Conservation (phyloP, 2,113 vertebrate genomes). For the Tautogolabrus adspersus region DNA sequence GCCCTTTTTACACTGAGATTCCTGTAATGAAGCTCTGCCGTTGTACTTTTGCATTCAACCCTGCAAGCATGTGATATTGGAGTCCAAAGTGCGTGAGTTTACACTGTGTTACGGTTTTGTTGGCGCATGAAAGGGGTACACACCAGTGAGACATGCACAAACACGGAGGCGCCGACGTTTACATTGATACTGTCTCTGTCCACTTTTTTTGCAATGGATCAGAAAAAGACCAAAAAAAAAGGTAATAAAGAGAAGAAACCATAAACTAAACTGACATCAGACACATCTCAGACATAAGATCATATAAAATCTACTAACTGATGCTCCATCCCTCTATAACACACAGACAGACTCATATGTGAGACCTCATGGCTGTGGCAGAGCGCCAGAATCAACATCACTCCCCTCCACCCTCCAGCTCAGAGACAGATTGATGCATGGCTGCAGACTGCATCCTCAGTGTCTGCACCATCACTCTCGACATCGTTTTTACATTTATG, state of each 20-base stretch:
- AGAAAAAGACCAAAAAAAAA: too few species aligned
- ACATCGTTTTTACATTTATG: conserved; percentile 34
- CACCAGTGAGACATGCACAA: too few species aligned
- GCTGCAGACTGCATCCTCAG: conserved; percentile 40
- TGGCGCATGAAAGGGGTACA: too few species aligned
- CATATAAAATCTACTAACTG: conserved; percentile 30
- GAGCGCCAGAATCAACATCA: conserved; percentile 66
- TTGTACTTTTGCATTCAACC: too few species aligned
- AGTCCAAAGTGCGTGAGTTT: too few species aligned
- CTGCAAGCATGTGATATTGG: too few species aligned
- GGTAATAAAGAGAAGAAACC: conserved; percentile 14
- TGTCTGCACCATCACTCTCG: conserved; percentile 50
- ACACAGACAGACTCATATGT: conserved; percentile 46
- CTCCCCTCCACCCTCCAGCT: conserved; percentile 31
- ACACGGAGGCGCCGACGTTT: too few species aligned
- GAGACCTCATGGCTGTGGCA: conserved; percentile 40
- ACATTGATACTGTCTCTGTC: too few species aligned
- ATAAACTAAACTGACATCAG: conserved; percentile 15
- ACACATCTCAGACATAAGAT: conserved; percentile 10
- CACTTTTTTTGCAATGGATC: too few species aligned
- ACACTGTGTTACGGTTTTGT: too few species aligned
- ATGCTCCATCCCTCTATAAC: conserved; percentile 33
- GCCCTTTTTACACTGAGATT: too few species aligned
- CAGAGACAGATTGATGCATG: conserved; percentile 62
- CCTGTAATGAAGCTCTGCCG: too few species aligned